Evolutionary conservation across 2,888 invertebrate species (phyloP).

Genomic region (Lomographa bimaculata): DNA sequence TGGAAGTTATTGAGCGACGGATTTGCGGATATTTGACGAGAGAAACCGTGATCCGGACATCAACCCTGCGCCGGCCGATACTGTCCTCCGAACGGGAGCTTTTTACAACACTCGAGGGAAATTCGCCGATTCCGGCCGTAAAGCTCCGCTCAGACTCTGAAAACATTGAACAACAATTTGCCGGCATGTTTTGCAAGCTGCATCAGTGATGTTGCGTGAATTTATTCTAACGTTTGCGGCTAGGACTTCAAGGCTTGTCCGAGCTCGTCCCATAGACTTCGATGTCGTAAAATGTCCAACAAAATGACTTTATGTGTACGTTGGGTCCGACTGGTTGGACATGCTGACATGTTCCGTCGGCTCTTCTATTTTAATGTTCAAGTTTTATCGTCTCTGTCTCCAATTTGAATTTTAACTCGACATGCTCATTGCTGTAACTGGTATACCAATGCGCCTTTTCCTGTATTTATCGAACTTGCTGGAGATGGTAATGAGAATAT

Average conservation of each 20-base stretch:
- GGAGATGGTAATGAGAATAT: conserved; percentile 40
- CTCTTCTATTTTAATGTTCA: conserved; percentile 57
- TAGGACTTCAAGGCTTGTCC: conserved; percentile 31
- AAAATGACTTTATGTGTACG: conserved; percentile 56
- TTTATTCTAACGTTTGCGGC: conserved; percentile 26
- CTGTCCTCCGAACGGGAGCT: conserved; percentile 52
- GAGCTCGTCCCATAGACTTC: conserved; percentile 33
- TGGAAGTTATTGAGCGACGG: conserved; percentile 55
- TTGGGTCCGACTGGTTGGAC: conserved; percentile 37
- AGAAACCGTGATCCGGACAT: conserved; percentile 47
- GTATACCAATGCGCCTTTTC: conserved; percentile 39
- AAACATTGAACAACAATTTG: conserved; percentile 62
- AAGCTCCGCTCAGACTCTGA: conserved; percentile 51
- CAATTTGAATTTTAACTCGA: conserved; percentile 66
- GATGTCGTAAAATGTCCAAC: conserved; percentile 63
- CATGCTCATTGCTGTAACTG: conserved; percentile 46
- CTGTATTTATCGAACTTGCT: conserved; percentile 27
- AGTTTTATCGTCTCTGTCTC: conserved; percentile 59
- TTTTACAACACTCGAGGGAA: conserved; percentile 77
- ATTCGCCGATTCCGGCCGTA: conserved; percentile 68
- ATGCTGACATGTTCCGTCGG: conserved; percentile 50
- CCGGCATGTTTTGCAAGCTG: conserved; percentile 48
- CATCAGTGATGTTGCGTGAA: conserved; percentile 34
- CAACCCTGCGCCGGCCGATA: conserved; percentile 58
- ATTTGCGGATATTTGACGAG: conserved; percentile 56